Evolutionary conservation across 2,113 vertebrate species (phyloP).

Genomic region (Sitta europaea): DNA sequence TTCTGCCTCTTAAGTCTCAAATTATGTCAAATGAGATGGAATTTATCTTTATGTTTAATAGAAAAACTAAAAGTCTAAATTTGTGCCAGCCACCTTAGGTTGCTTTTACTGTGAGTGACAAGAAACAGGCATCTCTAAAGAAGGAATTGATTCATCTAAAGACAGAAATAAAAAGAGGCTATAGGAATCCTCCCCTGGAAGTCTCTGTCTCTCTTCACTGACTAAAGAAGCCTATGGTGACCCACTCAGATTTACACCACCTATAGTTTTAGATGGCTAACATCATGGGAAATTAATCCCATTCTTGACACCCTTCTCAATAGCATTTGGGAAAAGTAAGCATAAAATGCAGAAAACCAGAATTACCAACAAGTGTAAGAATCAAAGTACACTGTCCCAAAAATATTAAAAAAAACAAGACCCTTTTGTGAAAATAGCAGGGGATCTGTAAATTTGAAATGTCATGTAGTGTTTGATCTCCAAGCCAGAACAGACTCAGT

Average conservation of each 20-base stretch:
- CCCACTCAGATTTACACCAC: not conserved
- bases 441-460: constrained; percentile 26
- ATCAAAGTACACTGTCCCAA: not conserved
- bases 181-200: not conserved
- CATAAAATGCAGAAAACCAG: not conserved
- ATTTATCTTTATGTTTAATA: not conserved
- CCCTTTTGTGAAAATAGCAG: constrained; percentile 10
- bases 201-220: not conserved
- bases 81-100: not conserved
- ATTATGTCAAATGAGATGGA: not conserved
- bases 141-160: not conserved
- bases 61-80: not conserved
- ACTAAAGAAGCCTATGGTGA: not conserved
- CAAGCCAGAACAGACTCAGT: not conserved
- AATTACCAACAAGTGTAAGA: not conserved
- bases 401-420: constrained; percentile 1
- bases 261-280: not conserved
- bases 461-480: constrained; percentile 24
- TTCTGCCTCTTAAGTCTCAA: not conserved
- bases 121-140: constrained; percentile 12
- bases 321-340: not conserved
- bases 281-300: not conserved
- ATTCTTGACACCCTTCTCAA: not conserved
- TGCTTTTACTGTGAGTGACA: not conserved
- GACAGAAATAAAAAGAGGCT: not conserved